Conservation (phyloP, 1,140 invertebrate species). For the Agrypnia vestita region DNA sequence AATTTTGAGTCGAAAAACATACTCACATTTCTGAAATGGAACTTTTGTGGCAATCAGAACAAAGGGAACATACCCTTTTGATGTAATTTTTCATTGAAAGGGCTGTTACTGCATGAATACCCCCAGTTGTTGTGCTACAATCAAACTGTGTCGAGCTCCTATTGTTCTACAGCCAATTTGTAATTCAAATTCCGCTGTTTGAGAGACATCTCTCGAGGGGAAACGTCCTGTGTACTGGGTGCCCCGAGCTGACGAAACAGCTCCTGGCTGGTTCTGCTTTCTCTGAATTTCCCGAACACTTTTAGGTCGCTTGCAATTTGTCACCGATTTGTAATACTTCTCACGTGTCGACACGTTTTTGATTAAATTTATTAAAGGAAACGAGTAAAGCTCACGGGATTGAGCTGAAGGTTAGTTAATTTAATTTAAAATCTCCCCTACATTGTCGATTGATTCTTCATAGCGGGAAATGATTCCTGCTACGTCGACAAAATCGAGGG, state of each 20-base stretch:
- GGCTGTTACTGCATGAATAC: conserved; percentile 27
- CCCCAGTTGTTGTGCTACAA: conserved; percentile 18
- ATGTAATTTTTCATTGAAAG: conserved; percentile 40
- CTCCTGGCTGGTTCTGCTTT: conserved; percentile 44
- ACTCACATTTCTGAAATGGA: no score
- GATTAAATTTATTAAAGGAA: conserved; percentile 20
- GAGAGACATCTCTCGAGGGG: conserved; percentile 64
- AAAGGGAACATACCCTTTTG: conserved; percentile 18
- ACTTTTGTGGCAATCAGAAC: neutral
- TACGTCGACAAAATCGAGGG: conserved; percentile 11
- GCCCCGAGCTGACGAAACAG: conserved; percentile 21
- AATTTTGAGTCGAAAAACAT: no score
- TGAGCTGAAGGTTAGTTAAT: conserved; percentile 25
- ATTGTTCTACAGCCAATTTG: conserved; percentile 55
- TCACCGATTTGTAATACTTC: conserved; percentile 41
- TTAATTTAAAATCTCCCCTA: conserved; percentile 40
- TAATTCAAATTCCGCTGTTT: conserved; percentile 59
- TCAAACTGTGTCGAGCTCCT: conserved; percentile 9
- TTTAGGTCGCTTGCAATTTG: conserved; percentile 55
- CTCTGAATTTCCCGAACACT: conserved; percentile 20
- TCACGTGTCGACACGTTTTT: conserved; percentile 4
- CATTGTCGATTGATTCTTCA: conserved; percentile 41
- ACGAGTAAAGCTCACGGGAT: neutral
- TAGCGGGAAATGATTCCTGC: conserved; percentile 24
- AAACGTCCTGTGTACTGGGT: conserved; percentile 4